Evolutionary conservation across 2,888 invertebrate genomes (phyloP), one percentile per base, ranked within the genome.

Genomic region (Scaptomyza flava): DNA sequence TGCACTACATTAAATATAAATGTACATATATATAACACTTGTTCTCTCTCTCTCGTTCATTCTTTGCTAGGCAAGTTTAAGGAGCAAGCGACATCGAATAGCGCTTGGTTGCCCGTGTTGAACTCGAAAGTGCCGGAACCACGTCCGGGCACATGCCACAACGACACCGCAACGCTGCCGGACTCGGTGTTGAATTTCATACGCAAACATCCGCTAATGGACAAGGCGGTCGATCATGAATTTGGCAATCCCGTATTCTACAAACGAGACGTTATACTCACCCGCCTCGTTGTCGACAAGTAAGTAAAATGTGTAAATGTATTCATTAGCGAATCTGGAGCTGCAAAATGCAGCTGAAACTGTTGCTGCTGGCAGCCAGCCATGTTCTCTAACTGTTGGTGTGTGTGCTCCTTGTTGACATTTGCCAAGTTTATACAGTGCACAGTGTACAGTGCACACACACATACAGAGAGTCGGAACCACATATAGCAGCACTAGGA

Each of bases 121-220:
- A 96, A 96, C 87, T 96, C 96, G 81, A 95, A 96, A 91, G 98
- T 98, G 38, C 98, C 98, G 3, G 97, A 97, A 85, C 98, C 98
- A 6, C 93, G 98, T 76, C 98, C 98, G 0, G 98, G 98, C 62
- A 96, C 97, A 73, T 98, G 98, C 92, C 97, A 97, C 63, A 97
- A 98, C 89, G 98, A 98, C 90, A 98, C 98, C 0, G 96, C 97
- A 75, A 95, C 96, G 0, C 93, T 98, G 71, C 98, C 98, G 31
- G 98, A 98, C 91, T 96, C 96, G 17, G 98, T 98, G 48, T 94
- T 98, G 76, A 98, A 98, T 93, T 99, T 99, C 93, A 98, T 99
- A 87, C 96, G 98, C 87, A 97, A 97, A 36, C 99, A 99, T 93
- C 98, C 99, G 1, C 93, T 99, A 74, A 98, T 99, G 98, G 98